Percentiles rank a stretch among this genome's conserved stretches.
These are phyloP conservation scores for Phocoena phocoena DNA, from an alignment of 2,113 vertebrate species.

Conservation along the genomic window DNA sequence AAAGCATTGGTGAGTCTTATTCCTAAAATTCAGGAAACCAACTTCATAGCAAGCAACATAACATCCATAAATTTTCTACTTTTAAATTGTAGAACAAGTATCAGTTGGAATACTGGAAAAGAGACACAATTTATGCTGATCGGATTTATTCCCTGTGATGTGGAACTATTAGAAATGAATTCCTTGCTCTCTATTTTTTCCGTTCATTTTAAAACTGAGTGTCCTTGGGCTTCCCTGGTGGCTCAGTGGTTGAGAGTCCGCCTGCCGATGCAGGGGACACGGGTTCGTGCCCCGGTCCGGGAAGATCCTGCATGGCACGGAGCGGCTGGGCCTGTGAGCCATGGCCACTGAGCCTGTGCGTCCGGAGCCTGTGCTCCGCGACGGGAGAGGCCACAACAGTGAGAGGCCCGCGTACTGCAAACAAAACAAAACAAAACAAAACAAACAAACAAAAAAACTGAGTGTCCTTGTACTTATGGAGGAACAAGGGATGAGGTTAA, in stretches of 20 bases:
- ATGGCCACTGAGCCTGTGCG: too few relatives aligned
- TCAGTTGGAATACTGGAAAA: neutral
- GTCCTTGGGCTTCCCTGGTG: neutral
- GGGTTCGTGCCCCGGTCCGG: too few relatives aligned
- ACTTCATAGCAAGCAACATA: neutral
- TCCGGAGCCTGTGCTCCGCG: too few relatives aligned
- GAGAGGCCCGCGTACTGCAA: too few relatives aligned
- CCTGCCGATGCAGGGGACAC: too few relatives aligned
- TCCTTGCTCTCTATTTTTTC: neutral
- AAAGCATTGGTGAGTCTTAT: neutral
- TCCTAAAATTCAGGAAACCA: constrained; percentile 40
- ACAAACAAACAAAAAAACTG: neutral
- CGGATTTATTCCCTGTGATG: neutral
- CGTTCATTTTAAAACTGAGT: neutral
- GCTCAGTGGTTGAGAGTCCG: too few relatives aligned
- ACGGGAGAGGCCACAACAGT: too few relatives aligned
- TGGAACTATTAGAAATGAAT: neutral
- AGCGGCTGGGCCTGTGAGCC: too few relatives aligned
- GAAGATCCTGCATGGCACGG: too few relatives aligned
- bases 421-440: too few relatives aligned
- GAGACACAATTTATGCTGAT: neutral
- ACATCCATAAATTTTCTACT: neutral
- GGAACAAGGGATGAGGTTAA: neutral
- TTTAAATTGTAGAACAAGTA: constrained; percentile 20
- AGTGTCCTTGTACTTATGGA: neutral